Conservation (phyloP, 2,888 invertebrate species). For the Ametastegia equiseti region DNA sequence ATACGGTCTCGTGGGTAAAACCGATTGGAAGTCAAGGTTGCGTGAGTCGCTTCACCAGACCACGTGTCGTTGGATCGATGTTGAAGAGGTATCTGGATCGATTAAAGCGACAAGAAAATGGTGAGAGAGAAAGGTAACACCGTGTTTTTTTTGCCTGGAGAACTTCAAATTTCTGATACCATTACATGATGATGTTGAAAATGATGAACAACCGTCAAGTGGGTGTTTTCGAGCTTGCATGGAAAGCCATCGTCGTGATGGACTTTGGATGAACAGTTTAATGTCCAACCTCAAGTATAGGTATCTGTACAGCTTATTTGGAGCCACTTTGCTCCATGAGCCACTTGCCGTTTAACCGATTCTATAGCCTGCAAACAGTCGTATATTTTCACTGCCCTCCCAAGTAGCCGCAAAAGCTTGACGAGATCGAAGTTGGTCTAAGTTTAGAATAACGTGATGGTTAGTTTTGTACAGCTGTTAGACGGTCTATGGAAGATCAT, state of each 20-base stretch:
- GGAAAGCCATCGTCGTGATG: neutral
- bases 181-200: conserved; percentile 6
- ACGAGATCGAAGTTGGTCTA: neutral
- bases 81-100: neutral
- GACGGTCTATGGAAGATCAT: neutral
- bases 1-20: neutral
- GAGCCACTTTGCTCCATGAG: neutral
- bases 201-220: conserved; percentile 32
- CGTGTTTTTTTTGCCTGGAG: neutral
- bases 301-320: neutral
- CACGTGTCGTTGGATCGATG: neutral
- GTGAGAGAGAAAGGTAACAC: neutral
- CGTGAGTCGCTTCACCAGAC: neutral
- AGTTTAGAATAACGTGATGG: neutral
- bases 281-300: conserved; percentile 1
- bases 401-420: neutral
- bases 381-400: neutral
- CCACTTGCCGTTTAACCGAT: neutral
- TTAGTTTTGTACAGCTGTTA: neutral
- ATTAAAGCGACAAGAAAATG: neutral
- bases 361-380: neutral
- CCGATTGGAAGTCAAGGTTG: neutral
- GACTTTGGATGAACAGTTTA: neutral
- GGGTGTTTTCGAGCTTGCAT: neutral
- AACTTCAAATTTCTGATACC: conserved; percentile 8